Base-by-base conservation (phyloP, 2,113 vertebrate genomes). In the Charadrius vociferus region DNA sequence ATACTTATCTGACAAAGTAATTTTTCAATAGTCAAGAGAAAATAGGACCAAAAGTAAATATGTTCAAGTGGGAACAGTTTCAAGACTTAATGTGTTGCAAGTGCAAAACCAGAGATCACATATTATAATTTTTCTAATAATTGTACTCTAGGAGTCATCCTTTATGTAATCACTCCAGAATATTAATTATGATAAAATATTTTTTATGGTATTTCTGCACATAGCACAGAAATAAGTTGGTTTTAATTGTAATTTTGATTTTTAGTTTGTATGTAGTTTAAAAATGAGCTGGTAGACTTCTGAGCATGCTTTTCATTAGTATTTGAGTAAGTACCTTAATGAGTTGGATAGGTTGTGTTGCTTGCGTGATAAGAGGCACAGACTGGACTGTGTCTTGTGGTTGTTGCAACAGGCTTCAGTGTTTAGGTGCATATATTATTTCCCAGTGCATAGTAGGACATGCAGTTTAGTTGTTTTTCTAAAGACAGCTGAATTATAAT, bases 401-500 rank as follows among this genome's bases (percentile, higher is more conserved):
- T 70, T 82, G 79, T 73, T 91, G 86, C 59, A 96, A 85, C 80
- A 93, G 80, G 82, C 45, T 27, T 88, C 82, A 43, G 41, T 73
- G 80, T 93, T 96, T 86, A 97, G 94, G 88, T 92, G 72, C 58
- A 30, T 70, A 11, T 94, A 43, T 86, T 94, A 65, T 72, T 96
- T 95, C 90, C 66, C 61, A 53, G 65, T 95, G 73, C 86, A 65
- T 95, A 77, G 63, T 70, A 96, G 82, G 80, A 79, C 73, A 95
- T 77, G 52, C 86, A 91, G 62, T 87, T 98, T 63, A 94, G 79
- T 88, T 97, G 34, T 78, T 93, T 97, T 93, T 92, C 87, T 96
- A 86, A 97, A 97, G 93, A 81, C 86, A 97, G 90, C 79, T 97
- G 95, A 96, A 95, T 97, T 97, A 72, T 74, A 97, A 93, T 90